Evolutionary conservation across 64 coral and sea anemone genomes (phyloP).

Genomic region (Platygyra sinensis): DNA sequence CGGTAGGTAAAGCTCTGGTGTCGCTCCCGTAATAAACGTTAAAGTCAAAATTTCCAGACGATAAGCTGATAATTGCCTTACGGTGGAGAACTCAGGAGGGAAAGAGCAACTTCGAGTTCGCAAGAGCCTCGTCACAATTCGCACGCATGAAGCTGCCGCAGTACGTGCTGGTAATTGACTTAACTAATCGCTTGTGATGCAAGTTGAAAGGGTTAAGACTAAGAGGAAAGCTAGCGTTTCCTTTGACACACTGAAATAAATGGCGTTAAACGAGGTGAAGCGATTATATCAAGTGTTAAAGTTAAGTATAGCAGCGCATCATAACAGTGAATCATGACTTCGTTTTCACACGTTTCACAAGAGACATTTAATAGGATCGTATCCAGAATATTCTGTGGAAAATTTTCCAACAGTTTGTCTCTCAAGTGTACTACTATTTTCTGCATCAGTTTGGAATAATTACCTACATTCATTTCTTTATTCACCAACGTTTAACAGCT

Average conservation of each 20-base stretch:
- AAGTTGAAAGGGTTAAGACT: neutral
- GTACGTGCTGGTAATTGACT: neutral
- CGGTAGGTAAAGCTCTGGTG: conserved; percentile 43
- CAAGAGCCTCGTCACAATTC: neutral
- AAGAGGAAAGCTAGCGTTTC: neutral
- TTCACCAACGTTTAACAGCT: neutral
- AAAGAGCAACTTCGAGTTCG: neutral
- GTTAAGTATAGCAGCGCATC: neutral
- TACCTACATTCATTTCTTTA: neutral
- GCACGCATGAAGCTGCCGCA: neutral
- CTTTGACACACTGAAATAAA: neutral
- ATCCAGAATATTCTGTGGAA: neutral
- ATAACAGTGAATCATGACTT: neutral
- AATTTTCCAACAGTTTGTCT: neutral
- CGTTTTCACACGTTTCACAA: conserved; percentile 4
- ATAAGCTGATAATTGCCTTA: neutral
- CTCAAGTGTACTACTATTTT: neutral
- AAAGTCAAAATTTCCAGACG: neutral
- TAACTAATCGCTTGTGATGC: neutral
- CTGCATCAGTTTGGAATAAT: neutral
- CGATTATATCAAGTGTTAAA: conserved; percentile 7
- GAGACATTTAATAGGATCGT: neutral
- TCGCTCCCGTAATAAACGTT: neutral
- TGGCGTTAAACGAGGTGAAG: conserved; percentile 2
- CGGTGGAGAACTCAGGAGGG: neutral